Conservation (phyloP, 2,113 vertebrate species). For the Scolopax mira region DNA sequence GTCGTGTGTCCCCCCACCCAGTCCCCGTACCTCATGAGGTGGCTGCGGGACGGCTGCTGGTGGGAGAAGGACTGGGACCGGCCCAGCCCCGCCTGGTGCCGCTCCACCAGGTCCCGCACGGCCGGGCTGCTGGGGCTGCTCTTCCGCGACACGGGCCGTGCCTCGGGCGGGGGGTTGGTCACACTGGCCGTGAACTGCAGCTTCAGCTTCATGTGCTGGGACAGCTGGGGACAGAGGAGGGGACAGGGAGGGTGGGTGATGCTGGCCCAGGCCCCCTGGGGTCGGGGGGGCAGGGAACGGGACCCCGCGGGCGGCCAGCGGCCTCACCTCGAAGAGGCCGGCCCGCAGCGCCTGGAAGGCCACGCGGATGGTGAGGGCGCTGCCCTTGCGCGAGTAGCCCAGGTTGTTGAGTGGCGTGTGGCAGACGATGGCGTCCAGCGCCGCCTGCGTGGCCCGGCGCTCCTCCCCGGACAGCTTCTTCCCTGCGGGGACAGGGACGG, state of each 20-base stretch:
- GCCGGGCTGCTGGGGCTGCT: slow-evolving; percentile 92
- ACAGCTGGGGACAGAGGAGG: slow-evolving; percentile 71
- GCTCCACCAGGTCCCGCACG: slow-evolving; percentile 81
- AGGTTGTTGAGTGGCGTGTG: slow-evolving; percentile 79
- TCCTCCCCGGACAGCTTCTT: slow-evolving; percentile 68
- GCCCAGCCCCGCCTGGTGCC: slow-evolving; percentile 85
- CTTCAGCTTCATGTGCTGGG: slow-evolving; percentile 95
- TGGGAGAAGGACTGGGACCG: slow-evolving; percentile 95
- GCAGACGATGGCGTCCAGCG: slow-evolving; percentile 71
- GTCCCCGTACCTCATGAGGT: slow-evolving; percentile 85
- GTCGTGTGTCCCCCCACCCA: too few species aligned
- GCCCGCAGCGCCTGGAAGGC: slow-evolving; percentile 89
- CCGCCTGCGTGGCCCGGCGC: slow-evolving; percentile 54
- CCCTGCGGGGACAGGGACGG: slow-evolving; percentile 14
- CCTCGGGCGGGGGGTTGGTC: slow-evolving; percentile 84
- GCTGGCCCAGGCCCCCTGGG: too few species aligned
- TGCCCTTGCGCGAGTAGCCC: slow-evolving; percentile 88
- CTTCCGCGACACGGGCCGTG: slow-evolving; percentile 84
- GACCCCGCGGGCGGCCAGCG: too few species aligned
- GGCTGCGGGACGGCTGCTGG: slow-evolving; percentile 90
- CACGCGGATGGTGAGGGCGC: slow-evolving; percentile 86
- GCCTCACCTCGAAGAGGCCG: slow-evolving; percentile 87
- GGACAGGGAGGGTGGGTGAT: too few species aligned
- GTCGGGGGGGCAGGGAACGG: too few species aligned
- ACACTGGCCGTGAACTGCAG: slow-evolving; percentile 92